Percentiles rank a stretch among this genome's conserved stretches.
These are phyloP conservation scores for Clangula hyemalis DNA, from an alignment of 2,797 vertebrate genomes.

Conservation along the genomic window DNA sequence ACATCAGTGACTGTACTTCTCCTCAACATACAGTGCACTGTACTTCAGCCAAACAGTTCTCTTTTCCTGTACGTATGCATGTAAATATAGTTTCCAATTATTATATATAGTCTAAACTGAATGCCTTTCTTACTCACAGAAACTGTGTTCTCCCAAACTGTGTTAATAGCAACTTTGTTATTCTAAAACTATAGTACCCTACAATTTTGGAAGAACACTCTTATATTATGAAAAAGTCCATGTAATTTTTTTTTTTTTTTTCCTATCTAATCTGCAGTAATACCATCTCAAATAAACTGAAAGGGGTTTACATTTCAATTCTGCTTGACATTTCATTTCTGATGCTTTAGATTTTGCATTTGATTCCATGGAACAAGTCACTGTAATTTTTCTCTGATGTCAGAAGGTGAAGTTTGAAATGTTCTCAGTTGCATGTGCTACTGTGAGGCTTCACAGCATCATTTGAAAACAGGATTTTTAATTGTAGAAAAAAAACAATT, in stretches of 20 bases:
- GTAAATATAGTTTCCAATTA: background rate
- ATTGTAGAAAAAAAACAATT: background rate
- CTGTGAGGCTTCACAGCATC: background rate
- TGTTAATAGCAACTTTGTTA: background rate
- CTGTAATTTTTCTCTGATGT: constrained; percentile 22
- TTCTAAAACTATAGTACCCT: background rate
- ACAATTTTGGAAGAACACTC: background rate
- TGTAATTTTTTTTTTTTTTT: background rate
- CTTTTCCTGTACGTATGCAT: background rate
- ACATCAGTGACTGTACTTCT: background rate
- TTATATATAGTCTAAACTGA: background rate
- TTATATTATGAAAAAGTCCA: background rate
- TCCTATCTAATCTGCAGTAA: background rate
- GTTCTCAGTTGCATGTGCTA: background rate
- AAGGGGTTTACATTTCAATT: background rate
- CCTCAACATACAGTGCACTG: background rate
- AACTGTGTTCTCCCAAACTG: background rate
- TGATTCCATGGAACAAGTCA: background rate
- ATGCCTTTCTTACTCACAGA: background rate
- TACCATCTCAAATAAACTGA: background rate
- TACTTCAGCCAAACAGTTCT: background rate
- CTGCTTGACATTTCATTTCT: background rate
- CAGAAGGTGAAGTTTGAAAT: background rate
- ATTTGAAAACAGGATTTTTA: background rate
- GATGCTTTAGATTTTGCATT: background rate